Evolutionary conservation across 2,797 vertebrate species (phyloP), one percentile per base, ranked within the genome.

Genomic region (Hapalemur alaotrensis): DNA sequence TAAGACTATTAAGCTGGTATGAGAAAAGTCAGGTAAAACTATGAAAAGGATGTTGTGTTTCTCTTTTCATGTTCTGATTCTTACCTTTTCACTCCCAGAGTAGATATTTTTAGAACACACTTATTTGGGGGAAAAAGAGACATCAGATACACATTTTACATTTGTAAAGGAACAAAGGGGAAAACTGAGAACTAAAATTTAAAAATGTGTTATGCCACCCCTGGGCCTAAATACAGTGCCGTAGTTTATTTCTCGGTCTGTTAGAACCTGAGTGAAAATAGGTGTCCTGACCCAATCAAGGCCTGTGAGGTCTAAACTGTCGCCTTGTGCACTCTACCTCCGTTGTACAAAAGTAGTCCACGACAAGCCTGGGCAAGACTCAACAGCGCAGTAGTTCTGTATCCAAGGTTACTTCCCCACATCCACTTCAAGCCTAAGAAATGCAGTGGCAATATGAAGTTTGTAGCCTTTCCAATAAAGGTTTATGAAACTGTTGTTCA

Each of bases 391-490:
- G 70, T 85, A 85, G 90, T 95, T 97, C 82, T 96, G 94, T 98
- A 69, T 93, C 86, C 78, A 61, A 88, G 92, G 67, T 94, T 89
- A 43, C 78, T 85, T 95, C 94, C 96, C 96, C 95, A 79, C 63
- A 82, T 84, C 75, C 91, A 91, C 93, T 70, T 75, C 32, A 93
- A 96, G 73, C 65, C 6, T 89, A 92, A 96, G 93, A 94, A 94
- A 95, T 92, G 50, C 96, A 79, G 89, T 92, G 92, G 84, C 80
- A 90, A 87, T 83, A 80, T 46, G 32, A 93, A 96, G 82, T 95
- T 95, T 97, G 97, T 96, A 94, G 91, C 96, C 97, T 96, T 96
- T 95, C 91, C 96, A 96, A 96, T 97, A 97, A 98, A 98, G 96
- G 96, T 96, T 97, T 97, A 65, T 95, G 57, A 96, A 97, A 96